These are phyloP conservation scores for Limnephilus lunatus DNA, from an alignment of 2,888 invertebrate genomes.

Conservation along the genomic window DNA sequence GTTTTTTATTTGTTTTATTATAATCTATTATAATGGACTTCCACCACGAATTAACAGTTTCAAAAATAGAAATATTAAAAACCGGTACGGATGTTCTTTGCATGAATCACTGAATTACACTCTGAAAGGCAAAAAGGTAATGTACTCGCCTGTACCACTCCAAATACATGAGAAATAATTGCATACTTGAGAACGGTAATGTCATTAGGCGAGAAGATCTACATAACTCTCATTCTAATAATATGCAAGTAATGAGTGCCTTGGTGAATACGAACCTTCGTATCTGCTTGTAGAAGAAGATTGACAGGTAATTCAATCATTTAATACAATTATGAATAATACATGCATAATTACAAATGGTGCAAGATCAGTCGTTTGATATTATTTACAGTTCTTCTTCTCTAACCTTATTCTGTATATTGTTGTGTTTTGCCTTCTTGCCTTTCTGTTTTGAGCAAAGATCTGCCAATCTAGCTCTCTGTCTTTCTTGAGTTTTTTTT, in stretches of 20 bases:
- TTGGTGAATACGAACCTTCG: neutral
- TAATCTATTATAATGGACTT: no score
- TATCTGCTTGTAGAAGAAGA: neutral
- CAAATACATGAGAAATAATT: neutral
- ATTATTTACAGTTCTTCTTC: neutral
- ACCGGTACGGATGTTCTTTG: neutral
- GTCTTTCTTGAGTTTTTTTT: neutral
- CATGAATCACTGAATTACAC: neutral
- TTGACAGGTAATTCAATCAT: neutral
- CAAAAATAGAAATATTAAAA: no score
- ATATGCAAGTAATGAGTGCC: neutral
- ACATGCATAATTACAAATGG: neutral
- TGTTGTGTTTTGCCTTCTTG: neutral
- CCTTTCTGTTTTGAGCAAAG: neutral
- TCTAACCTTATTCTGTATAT: neutral
- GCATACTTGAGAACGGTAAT: neutral
- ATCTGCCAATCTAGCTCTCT: neutral
- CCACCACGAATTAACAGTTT: no score
- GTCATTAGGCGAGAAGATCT: neutral
- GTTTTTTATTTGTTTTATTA: no score
- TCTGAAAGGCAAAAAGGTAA: neutral
- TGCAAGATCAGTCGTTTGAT: neutral
- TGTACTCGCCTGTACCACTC: neutral
- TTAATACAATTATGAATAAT: neutral
- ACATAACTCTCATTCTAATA: neutral